A percentile compares a stretch with the other conserved stretches of the same genome.
Conservation (phyloP, 1,140 invertebrate genomes). For the Bathynomus jamesi region DNA sequence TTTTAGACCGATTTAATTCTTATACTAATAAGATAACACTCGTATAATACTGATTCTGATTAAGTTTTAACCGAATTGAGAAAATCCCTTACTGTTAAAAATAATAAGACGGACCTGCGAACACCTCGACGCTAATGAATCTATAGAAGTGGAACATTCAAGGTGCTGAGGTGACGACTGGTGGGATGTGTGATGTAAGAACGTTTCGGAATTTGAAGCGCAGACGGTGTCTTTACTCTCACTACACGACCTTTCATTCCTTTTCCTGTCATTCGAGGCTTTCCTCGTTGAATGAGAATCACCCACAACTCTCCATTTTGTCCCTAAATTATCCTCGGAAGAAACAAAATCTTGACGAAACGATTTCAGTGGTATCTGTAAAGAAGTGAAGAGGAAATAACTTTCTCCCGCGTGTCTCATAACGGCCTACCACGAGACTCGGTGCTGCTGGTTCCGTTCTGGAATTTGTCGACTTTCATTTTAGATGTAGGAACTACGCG, state of each 20-base stretch:
- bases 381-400: too few species aligned
- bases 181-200: slow-evolving; percentile 11
- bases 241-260: slow-evolving; percentile 22
- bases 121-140: slow-evolving; percentile 27
- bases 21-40: too few species aligned
- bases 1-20: too few species aligned
- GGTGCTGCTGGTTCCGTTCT: too few species aligned
- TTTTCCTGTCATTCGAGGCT: slow-evolving; percentile 11
- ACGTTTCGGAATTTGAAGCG: slow-evolving; percentile 17
- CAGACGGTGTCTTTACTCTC: slow-evolving; percentile 27
- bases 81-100: too few species aligned
- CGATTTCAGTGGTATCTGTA: neutral
- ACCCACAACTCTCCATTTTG: slow-evolving; percentile 4
- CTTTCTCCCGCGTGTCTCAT: too few species aligned
- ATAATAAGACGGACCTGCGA: slow-evolving; percentile 21
- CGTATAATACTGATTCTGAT: too few species aligned
- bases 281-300: slow-evolving; percentile 18
- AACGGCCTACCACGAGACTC: too few species aligned
- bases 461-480: too few species aligned
- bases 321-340: slow-evolving; percentile 4
- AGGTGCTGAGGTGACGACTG: slow-evolving; percentile 20
- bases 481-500: too few species aligned
- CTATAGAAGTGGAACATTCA: slow-evolving; percentile 27
- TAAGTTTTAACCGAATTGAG: too few species aligned
- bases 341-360: neutral